Percentiles rank a stretch among this genome's conserved stretches.
Evolutionary conservation across 2,888 invertebrate species (phyloP).

Genomic region (Acanthosepion pharaonis): DNA sequence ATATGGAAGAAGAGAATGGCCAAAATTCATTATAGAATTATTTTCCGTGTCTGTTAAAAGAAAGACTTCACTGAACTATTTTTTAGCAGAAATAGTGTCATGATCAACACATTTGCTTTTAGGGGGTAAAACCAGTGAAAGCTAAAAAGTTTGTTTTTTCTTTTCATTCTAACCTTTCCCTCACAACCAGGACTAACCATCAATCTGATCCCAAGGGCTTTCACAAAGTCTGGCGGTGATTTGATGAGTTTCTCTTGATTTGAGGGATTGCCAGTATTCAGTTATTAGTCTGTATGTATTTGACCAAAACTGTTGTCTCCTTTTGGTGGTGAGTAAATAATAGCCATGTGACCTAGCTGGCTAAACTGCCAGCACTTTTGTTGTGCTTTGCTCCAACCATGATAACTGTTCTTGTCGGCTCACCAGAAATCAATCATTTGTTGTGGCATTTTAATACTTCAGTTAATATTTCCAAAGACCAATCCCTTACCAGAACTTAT

Average conservation of each 20-base stretch:
- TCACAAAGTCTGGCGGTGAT: background rate
- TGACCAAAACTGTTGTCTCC: background rate
- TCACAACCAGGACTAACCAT: background rate
- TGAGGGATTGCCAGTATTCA: background rate
- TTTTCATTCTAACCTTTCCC: background rate
- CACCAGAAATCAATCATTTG: background rate
- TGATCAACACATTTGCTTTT: background rate
- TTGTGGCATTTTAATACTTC: background rate
- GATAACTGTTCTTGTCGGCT: background rate
- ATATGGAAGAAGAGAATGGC: background rate
- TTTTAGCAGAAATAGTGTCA: background rate
- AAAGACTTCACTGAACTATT: background rate
- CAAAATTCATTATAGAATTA: background rate
- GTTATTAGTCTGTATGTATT: background rate
- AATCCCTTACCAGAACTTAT: background rate
- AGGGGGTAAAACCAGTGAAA: background rate
- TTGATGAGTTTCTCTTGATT: constrained; percentile 4
- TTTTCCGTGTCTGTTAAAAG: background rate
- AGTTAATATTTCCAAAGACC: background rate
- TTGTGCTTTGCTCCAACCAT: no score
- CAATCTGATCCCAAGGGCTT: background rate
- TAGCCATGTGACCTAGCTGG: background rate
- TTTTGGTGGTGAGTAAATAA: background rate
- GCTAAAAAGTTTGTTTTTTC: background rate
- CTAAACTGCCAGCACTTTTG: background rate